phyloP scores from a whole-genome alignment of 2,113 vertebrate species.

The Oreochromis niloticus region DNA sequence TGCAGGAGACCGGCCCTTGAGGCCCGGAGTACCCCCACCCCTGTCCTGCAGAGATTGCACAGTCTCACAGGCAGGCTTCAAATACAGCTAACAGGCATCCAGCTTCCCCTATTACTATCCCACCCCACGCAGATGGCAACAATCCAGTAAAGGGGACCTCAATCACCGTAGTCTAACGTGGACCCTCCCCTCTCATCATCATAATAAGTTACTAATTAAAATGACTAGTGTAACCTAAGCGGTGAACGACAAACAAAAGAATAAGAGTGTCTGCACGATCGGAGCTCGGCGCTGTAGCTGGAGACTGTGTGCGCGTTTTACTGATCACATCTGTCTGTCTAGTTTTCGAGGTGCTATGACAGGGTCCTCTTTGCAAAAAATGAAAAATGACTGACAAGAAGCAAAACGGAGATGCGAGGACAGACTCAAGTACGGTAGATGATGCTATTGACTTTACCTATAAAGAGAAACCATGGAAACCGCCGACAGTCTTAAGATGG shows the following conservation, averaged over 20 bases:
- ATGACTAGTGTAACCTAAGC: neutral
- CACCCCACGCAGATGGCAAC: neutral
- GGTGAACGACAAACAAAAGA: neutral
- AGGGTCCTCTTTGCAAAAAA: neutral
- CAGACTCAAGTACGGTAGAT: conserved; percentile 64
- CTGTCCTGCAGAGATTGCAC: neutral
- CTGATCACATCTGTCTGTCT: neutral
- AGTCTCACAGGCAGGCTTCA: neutral
- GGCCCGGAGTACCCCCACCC: neutral
- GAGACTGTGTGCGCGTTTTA: neutral
- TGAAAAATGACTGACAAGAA: conserved; percentile 52
- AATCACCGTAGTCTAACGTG: neutral
- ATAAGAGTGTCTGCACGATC: neutral
- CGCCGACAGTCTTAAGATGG: conserved; percentile 79
- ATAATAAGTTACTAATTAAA: neutral
- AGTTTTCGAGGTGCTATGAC: neutral
- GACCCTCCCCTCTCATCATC: neutral
- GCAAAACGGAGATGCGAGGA: conserved; percentile 21
- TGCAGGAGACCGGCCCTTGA: neutral
- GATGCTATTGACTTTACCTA: conserved; percentile 85
- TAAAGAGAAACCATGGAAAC: conserved; percentile 73
- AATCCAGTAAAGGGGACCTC: neutral
- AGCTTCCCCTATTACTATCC: neutral
- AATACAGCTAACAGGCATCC: neutral
- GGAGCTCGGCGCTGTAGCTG: neutral